Evolutionary conservation across 1,140 invertebrate species (phyloP), one percentile per base, ranked within the genome.

Genomic region (Scaptomyza hsui): DNA sequence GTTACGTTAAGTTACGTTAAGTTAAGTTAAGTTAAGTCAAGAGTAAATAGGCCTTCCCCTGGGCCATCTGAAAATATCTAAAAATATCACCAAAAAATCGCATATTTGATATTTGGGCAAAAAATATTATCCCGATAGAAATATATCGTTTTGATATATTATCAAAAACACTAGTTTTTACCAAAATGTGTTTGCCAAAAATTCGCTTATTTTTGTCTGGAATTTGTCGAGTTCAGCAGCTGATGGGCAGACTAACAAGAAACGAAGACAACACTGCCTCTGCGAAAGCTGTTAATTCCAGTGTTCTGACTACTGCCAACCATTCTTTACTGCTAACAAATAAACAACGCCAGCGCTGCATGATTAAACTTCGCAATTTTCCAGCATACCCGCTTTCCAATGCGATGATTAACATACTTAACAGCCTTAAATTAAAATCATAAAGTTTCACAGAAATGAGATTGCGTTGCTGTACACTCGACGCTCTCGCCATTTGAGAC

Each of bases 381-480:
- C 77, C 82, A 0, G 41, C 45, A 13, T 81, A 70, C 13, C 59
- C 67, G 4, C 70, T 77, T 0, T 74, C 82, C 10, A 69, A 67
- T 19, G 4, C 48, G 1, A 37, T 63, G 45, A 44, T 19, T 3
- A 48, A 39, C 12, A 71, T 7, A 67, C 1, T n/a, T 1, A 12
- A 5, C 13, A 6, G 13, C 13, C 37, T 4, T 13, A 21, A 13
- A 37, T 26, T 10, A 56, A 18, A 10, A n/a, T 13, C 12, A 6
- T 10, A 3, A 19, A 9, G n/a, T 47, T 6, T 1, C 13, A 41
- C 29, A 77, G 56, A n/a, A 60, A 59, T 6, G 82, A 86, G 0
- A 75, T 86, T 29, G 74, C 83, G 0, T 44, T 86, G 10, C 90
- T 98, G 0, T 98, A 97, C 75, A 98, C 97, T 0, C 90, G 97